These are phyloP conservation scores for Scaptomyza pallida DNA, from an alignment of 1,140 invertebrate genomes.

Conservation along the genomic window DNA sequence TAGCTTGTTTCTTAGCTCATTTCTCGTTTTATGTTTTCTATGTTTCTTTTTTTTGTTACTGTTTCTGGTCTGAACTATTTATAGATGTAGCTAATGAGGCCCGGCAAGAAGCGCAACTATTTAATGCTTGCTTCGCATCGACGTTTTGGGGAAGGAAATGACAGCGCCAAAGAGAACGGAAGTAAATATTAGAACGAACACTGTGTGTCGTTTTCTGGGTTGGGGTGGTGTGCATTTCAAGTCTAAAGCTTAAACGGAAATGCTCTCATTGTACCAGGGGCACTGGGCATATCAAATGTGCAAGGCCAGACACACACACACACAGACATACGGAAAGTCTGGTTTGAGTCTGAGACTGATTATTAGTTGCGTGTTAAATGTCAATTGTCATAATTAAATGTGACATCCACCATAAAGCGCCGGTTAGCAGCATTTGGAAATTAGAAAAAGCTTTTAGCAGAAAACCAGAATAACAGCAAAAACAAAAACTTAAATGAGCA, in stretches of 20 bases:
- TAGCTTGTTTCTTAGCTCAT: not conserved
- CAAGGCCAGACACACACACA: slow-evolving; percentile 5
- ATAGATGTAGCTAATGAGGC: slow-evolving; percentile 40
- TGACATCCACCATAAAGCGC: slow-evolving; percentile 36
- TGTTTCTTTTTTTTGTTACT: not conserved
- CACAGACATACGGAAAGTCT: not conserved
- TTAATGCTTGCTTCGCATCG: slow-evolving; percentile 12
- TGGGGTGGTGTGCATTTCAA: not conserved
- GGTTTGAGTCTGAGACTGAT: slow-evolving; percentile 20
- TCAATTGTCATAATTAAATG: slow-evolving; percentile 74
- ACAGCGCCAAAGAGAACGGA: slow-evolving; percentile 29
- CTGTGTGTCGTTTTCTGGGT: not conserved
- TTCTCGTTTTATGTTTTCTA: not conserved
- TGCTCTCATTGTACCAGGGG: slow-evolving; percentile 26
- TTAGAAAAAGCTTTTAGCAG: slow-evolving; percentile 73
- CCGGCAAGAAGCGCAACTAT: slow-evolving; percentile 28
- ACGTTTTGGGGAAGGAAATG: slow-evolving; percentile 24
- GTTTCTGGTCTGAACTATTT: slow-evolving; percentile 23
- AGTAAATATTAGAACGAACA: slow-evolving; percentile 23
- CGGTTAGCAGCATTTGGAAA: slow-evolving; percentile 44
- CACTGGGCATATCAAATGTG: slow-evolving; percentile 21
- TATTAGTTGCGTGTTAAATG: slow-evolving; percentile 71
- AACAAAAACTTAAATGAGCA: slow-evolving; percentile 16
- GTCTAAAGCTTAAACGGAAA: slow-evolving; percentile 33
- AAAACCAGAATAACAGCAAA: slow-evolving; percentile 23